Conservation (phyloP, 2,797 vertebrate species). For the Hirundo rustica region DNA sequence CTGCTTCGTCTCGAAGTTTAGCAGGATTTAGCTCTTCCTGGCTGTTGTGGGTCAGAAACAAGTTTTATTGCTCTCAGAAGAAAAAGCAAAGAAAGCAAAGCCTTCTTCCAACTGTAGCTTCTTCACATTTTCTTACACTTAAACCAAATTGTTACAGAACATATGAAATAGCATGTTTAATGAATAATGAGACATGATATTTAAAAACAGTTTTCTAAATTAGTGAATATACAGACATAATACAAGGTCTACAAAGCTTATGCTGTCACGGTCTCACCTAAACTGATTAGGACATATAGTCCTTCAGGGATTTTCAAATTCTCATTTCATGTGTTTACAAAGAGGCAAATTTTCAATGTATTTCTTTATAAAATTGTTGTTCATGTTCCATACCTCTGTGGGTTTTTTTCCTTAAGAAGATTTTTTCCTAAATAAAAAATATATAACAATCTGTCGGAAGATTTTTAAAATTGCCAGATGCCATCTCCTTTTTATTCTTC, state of each 20-base stretch:
- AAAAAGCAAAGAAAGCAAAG: not conserved
- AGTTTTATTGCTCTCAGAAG: not conserved
- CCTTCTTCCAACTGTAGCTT: not conserved
- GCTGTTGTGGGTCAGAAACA: constrained; percentile 62
- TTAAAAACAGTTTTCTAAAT: not conserved
- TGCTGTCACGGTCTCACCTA: not conserved
- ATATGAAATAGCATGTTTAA: not conserved
- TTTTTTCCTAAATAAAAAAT: not conserved
- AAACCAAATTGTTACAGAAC: not conserved
- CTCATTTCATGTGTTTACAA: not conserved
- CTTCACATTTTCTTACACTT: not conserved
- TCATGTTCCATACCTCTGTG: not conserved
- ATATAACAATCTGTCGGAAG: not conserved
- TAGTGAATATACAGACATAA: not conserved
- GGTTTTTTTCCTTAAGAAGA: not conserved
- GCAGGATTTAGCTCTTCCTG: constrained; percentile 82
- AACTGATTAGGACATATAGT: not conserved
- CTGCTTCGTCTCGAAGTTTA: constrained; percentile 81
- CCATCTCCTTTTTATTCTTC: not conserved
- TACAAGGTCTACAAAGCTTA: not conserved
- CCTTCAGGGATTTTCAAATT: not conserved
- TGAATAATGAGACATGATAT: not conserved
- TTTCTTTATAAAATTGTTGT: not conserved
- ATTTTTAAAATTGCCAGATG: constrained; percentile 4
- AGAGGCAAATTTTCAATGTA: not conserved